Conservation (phyloP, 2,113 vertebrate species). For the Cynoglossus semilaevis region DNA sequence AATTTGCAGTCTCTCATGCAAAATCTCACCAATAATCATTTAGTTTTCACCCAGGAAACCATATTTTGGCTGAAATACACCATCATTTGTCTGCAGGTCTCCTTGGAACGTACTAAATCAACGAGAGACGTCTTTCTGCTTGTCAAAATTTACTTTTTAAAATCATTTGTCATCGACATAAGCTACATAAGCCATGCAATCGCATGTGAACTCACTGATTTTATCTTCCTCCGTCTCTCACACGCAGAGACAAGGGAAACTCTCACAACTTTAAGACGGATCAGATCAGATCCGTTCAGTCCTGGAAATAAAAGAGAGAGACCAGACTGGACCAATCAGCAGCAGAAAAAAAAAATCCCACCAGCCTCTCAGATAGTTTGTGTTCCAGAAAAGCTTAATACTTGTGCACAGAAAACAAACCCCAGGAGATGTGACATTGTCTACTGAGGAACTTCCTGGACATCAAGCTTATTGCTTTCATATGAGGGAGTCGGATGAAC, state of each 20-base stretch:
- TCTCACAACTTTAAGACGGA: constrained; percentile 33
- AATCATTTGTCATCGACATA: neutral
- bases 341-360: constrained; percentile 45
- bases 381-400: constrained; percentile 49
- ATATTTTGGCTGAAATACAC: constrained; percentile 9
- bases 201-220: constrained; percentile 1
- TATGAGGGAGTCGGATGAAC: constrained; percentile 10
- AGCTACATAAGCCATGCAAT: constrained; percentile 5
- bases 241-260: constrained; percentile 1
- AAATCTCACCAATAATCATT: neutral
- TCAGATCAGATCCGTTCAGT: constrained; percentile 31
- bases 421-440: constrained; percentile 39
- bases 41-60: constrained; percentile 12
- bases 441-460: constrained; percentile 44
- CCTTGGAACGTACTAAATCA: constrained; percentile 9
- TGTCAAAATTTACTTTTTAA: constrained; percentile 5
- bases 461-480: constrained; percentile 39
- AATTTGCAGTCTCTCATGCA: constrained; percentile 11
- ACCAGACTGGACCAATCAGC: constrained; percentile 51
- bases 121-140: neutral
- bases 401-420: constrained; percentile 45
- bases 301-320: constrained; percentile 50
- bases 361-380: constrained; percentile 37
- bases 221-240: neutral
- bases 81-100: constrained; percentile 1